Conservation (phyloP, 2,888 invertebrate genomes). For the Euspilapteryx auroguttella region DNA sequence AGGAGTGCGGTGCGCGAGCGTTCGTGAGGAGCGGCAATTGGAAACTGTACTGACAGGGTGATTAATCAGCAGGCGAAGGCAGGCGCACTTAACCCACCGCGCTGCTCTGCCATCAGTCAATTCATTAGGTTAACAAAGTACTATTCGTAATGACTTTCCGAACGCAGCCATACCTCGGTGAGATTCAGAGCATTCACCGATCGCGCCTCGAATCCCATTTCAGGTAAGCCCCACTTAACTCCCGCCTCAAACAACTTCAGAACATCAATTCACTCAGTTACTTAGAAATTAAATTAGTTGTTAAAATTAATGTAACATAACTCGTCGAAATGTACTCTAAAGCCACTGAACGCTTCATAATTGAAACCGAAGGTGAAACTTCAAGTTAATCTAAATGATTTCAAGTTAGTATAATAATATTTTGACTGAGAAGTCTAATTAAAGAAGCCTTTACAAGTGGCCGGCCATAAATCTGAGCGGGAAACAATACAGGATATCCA, state of each 20-base stretch:
- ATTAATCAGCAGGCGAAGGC: conserved; percentile 55
- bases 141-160: conserved; percentile 49
- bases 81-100: conserved; percentile 60
- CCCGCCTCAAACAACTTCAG: neutral
- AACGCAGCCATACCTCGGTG: conserved; percentile 21
- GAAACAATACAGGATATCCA: conserved; percentile 25
- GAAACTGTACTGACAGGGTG: conserved; percentile 52
- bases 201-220: neutral
- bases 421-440: conserved; percentile 58
- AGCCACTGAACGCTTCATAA: neutral
- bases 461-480: conserved; percentile 54
- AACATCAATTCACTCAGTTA: neutral
- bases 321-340: neutral
- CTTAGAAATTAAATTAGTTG: neutral
- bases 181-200: neutral
- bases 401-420: too few species aligned
- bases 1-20: conserved; percentile 10
- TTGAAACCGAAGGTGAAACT: neutral
- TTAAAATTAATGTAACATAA: neutral
- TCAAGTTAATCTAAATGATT: neutral
- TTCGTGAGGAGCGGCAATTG: conserved; percentile 52
- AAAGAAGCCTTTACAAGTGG: conserved; percentile 60
- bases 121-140: conserved; percentile 60
- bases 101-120: conserved; percentile 58
- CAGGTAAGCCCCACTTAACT: neutral